These are phyloP conservation scores for Augiades crinisus DNA, from an alignment of 2,888 invertebrate species.

Conservation along the genomic window DNA sequence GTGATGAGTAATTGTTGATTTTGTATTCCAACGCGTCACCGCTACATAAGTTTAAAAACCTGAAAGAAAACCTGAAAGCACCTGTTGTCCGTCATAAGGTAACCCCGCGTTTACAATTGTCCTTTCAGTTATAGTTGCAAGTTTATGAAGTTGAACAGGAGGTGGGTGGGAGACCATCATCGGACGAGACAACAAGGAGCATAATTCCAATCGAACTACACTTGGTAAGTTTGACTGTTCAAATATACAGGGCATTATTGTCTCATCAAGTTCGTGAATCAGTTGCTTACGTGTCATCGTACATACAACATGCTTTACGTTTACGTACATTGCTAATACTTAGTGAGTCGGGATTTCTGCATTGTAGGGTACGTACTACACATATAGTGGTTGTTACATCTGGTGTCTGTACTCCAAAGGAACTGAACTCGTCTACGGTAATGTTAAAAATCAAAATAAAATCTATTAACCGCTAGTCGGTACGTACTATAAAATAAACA, in stretches of 20 bases:
- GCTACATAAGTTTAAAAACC: too few relatives aligned
- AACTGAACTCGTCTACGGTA: slow-evolving; percentile 56
- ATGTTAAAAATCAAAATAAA: slow-evolving; percentile 53
- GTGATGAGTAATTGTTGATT: too few relatives aligned
- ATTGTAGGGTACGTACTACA: slow-evolving; percentile 46
- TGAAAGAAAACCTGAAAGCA: too few relatives aligned
- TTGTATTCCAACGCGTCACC: too few relatives aligned
- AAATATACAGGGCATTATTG: slow-evolving; percentile 46
- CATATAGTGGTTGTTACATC: slow-evolving; percentile 45
- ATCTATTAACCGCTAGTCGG: slow-evolving; percentile 71
- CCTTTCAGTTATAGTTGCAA: too few relatives aligned
- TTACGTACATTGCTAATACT: slow-evolving; percentile 53
- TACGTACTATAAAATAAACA: slow-evolving; percentile 52
- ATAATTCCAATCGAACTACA: too few relatives aligned
- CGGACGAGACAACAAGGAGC: too few relatives aligned
- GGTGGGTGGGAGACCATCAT: too few relatives aligned
- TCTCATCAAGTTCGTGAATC: slow-evolving; percentile 55
- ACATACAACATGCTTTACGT: slow-evolving; percentile 65
- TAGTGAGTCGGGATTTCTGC: slow-evolving; percentile 49
- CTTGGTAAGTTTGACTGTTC: too few relatives aligned
- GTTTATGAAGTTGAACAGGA: too few relatives aligned
- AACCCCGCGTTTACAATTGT: too few relatives aligned
- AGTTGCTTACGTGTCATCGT: slow-evolving; percentile 62
- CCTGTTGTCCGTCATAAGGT: too few relatives aligned
- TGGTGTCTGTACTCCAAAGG: slow-evolving; percentile 50